A percentile compares a stretch with the other conserved stretches of the same genome.
Evolutionary conservation across 2,888 invertebrate species (phyloP).

Genomic region (Pseudococcus viburni): DNA sequence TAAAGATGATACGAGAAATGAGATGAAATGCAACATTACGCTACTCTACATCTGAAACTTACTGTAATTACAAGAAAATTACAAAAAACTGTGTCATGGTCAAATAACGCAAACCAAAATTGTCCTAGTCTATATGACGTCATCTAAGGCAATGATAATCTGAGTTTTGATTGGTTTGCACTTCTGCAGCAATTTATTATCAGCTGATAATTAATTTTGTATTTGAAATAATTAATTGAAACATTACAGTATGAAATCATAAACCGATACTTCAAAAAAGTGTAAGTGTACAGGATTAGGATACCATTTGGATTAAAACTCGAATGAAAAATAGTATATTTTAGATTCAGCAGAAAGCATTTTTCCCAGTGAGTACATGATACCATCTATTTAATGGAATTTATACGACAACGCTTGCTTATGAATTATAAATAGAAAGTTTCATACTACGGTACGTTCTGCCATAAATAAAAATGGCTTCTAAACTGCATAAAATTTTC

Average conservation of each 20-base stretch:
- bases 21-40: too few relatives aligned
- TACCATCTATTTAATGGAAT: not conserved
- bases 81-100: too few relatives aligned
- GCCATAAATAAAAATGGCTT: slow-evolving; percentile 24
- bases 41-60: too few relatives aligned
- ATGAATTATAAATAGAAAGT: slow-evolving; percentile 27
- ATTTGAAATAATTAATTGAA: slow-evolving; percentile 2
- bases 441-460: not conserved
- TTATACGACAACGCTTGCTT: not conserved
- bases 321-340: not conserved
- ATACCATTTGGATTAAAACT: not conserved
- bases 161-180: not conserved
- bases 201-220: slow-evolving; percentile 28
- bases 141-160: too few relatives aligned
- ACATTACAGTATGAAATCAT: not conserved
- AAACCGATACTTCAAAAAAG: too few relatives aligned
- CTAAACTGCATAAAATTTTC: not conserved
- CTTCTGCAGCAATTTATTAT: not conserved
- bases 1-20: too few relatives aligned
- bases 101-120: too few relatives aligned
- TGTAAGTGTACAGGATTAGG: too few relatives aligned
- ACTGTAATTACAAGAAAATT: too few relatives aligned
- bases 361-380: not conserved
- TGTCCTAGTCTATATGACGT: too few relatives aligned
- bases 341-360: not conserved